Conservation (phyloP, 2,797 vertebrate genomes). For the Acanthurus lineatus region DNA sequence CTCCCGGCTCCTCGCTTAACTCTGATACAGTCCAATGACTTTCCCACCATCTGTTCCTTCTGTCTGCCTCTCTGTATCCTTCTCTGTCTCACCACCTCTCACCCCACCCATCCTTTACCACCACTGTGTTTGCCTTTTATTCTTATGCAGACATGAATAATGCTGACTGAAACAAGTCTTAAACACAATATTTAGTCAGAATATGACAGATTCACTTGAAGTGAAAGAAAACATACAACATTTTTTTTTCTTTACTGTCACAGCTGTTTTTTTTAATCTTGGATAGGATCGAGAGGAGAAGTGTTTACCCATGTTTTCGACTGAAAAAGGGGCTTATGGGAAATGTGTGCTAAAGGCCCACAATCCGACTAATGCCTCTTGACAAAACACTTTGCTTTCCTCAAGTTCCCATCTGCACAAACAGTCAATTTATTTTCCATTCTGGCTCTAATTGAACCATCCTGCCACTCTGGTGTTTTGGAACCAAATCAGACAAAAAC, state of each 20-base stretch:
- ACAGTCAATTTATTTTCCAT: conserved; percentile 37
- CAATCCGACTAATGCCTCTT: conserved; percentile 53
- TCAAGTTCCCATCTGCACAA: conserved; percentile 47
- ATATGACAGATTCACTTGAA: conserved; percentile 10
- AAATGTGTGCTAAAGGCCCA: conserved; percentile 50
- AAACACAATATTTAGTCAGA: conserved; percentile 28
- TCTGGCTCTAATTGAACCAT: conserved; percentile 46
- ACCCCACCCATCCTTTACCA: conserved; percentile 3
- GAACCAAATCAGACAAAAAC: conserved; percentile 2
- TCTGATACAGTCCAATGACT: conserved; percentile 48
- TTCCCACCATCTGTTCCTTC: conserved; percentile 62
- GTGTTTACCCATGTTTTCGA: conserved; percentile 31
- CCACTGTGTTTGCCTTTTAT: conserved; percentile 34
- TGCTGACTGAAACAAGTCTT: conserved; percentile 27
- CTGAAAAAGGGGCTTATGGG: conserved; percentile 39
- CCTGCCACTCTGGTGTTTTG: conserved; percentile 25
- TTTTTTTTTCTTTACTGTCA: conserved; percentile 4
- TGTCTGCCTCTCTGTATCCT: conserved; percentile 15
- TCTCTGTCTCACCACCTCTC: conserved; percentile 28
- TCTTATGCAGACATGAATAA: conserved; percentile 25
- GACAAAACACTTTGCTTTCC: conserved; percentile 57
- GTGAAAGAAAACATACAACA: conserved; percentile 12
- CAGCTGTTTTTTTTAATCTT: conserved; percentile 25
- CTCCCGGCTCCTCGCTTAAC: conserved; percentile 47
- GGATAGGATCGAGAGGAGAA: conserved; percentile 14